Evolutionary conservation across 1,140 invertebrate species (phyloP), one percentile per base, ranked within the genome.

Genomic region (Steinernema khuongi): DNA sequence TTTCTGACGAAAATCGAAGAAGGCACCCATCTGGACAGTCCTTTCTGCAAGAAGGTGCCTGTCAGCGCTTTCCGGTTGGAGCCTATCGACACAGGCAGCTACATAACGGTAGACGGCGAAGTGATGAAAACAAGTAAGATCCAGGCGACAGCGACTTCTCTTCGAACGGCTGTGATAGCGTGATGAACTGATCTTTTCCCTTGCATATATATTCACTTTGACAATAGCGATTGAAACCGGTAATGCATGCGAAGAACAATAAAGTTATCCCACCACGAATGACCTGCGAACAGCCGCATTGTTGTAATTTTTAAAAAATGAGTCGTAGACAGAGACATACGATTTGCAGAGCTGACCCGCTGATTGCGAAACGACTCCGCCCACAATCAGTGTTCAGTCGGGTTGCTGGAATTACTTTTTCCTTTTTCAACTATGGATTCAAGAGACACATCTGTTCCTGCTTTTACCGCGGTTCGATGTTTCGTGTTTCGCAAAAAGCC

Each of bases 31-130:
- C 68, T 76, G 19, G 32, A 76, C 31, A 43, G 78, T 17, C 76
- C 74, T 22, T 78, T 75, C 36, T 78, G 75, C 31, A 31, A 73
- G 2, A 70, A 26, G 19, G 72, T 44, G 1, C 68, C 29, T n/a
- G 79, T 81, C 22, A 22, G n/a, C 11, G 7, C 76, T 22, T 79
- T 77, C 60, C 76, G 71, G 7, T 32, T 80, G 17, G 77, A 77
- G 29, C 11, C 72, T 4, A 71, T 36, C 43, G 32, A 43, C 18
- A 11, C 68, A 30, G 43, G 43, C 68, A 43, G 28, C 33, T 71
- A 70, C 36, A 71, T 28, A 14, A 71, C 43, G 43, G 31, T 71
- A 11, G 32, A 71, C 30, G 43, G 30, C 2, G 26, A 41, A 30
- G 26, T 71, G 2, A 18, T 41, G 28, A 43, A 18, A 18, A 71